These are phyloP conservation scores for Oxycera nigricornis DNA, from an alignment of 2,888 invertebrate species.

Conservation along the genomic window DNA sequence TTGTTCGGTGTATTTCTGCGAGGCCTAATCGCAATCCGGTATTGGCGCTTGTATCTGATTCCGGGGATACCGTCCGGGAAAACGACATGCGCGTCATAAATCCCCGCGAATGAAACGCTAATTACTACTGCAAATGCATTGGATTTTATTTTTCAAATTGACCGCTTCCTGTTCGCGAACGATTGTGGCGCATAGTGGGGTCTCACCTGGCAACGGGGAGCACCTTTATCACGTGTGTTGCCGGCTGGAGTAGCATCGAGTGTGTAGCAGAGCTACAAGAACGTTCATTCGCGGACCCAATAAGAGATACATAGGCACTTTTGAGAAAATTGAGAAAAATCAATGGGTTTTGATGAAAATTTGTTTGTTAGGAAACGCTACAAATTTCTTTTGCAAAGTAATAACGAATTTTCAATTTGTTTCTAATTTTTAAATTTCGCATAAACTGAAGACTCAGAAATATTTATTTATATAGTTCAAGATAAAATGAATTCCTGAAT, in stretches of 20 bases:
- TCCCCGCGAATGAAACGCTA: conserved; percentile 9
- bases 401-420: too few relatives aligned
- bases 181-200: neutral
- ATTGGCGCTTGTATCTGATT: conserved; percentile 4
- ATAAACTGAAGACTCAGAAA: too few relatives aligned
- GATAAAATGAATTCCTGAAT: too few relatives aligned
- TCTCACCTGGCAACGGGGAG: conserved; percentile 12
- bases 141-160: conserved; percentile 3
- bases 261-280: neutral
- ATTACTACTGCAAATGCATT: conserved; percentile 22
- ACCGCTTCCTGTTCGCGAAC: conserved; percentile 21
- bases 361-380: too few relatives aligned
- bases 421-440: too few relatives aligned
- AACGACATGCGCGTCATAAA: conserved; percentile 29
- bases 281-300: neutral
- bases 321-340: too few relatives aligned
- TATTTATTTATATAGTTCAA: too few relatives aligned
- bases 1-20: neutral
- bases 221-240: neutral
- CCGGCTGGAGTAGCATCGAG: neutral
- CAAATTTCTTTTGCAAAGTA: too few relatives aligned
- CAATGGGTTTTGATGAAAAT: too few relatives aligned
- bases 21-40: conserved; percentile 2
- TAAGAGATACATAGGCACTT: too few relatives aligned
- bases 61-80: neutral